Conservation (phyloP, 2,797 vertebrate genomes). For the Gobionotothen gibberifrons region DNA sequence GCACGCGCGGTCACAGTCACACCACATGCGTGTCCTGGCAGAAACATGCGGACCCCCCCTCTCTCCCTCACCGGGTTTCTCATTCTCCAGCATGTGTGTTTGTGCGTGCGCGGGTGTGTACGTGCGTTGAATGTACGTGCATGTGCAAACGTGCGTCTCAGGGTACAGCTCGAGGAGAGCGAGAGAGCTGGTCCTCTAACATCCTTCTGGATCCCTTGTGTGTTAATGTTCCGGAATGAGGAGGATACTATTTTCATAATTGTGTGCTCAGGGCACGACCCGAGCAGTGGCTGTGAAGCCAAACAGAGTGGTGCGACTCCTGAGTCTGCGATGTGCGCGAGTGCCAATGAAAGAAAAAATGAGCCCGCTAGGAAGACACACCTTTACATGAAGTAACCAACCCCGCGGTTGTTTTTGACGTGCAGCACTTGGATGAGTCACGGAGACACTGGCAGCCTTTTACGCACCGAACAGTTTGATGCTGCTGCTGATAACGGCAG, state of each 20-base stretch:
- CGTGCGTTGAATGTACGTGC: conserved; percentile 34
- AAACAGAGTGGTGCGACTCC: conserved; percentile 4
- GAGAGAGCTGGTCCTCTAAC: conserved; percentile 8
- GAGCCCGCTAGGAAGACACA: conserved; percentile 58
- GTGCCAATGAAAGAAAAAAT: neutral
- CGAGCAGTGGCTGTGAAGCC: neutral
- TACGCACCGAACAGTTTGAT: conserved; percentile 40
- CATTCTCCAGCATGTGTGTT: conserved; percentile 24
- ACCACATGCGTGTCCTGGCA: conserved; percentile 42
- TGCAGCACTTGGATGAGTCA: conserved; percentile 65
- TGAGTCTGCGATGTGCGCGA: conserved; percentile 11
- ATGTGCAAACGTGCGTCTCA: conserved; percentile 24
- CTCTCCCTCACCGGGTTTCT: neutral
- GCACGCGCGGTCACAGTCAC: conserved; percentile 36
- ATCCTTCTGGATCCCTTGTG: neutral
- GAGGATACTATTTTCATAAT: conserved; percentile 12
- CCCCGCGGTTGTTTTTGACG: conserved; percentile 46
- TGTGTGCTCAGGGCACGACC: conserved; percentile 19
- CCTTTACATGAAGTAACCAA: conserved; percentile 59
- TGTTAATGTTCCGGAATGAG: conserved; percentile 43
- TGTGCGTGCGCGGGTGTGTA: conserved; percentile 18
- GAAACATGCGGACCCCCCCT: conserved; percentile 2
- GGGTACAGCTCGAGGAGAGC: neutral
- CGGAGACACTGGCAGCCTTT: conserved; percentile 43
- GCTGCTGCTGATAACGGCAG: conserved; percentile 9